These are phyloP conservation scores for Sussaba pulchella DNA, from an alignment of 2,888 invertebrate species.

Conservation along the genomic window DNA sequence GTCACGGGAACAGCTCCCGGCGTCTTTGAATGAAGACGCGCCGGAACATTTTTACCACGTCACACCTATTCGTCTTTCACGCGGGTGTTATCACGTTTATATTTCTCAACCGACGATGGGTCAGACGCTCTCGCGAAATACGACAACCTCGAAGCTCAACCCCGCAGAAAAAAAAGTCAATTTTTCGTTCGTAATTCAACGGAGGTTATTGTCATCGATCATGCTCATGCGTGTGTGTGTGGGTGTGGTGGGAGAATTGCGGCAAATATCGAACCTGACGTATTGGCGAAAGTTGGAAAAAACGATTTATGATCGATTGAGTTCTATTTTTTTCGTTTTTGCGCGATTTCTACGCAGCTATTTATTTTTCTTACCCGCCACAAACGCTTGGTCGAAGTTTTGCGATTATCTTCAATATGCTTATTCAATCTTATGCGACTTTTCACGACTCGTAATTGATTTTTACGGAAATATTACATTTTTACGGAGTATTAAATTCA, in stretches of 20 bases:
- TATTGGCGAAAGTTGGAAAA: background rate
- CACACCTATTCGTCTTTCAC: conserved; percentile 35
- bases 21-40: conserved; percentile 43
- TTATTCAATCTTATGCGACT: too few species aligned
- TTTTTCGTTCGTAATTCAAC: conserved; percentile 35
- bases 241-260: background rate
- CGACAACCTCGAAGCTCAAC: background rate
- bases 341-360: background rate
- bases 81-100: conserved; percentile 48
- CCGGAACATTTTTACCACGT: conserved; percentile 34
- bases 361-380: background rate
- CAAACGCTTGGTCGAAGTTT: background rate
- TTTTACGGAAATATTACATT: too few species aligned
- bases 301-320: conserved; percentile 5
- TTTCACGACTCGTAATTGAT: too few species aligned
- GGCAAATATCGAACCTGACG: background rate
- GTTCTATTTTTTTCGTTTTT: background rate
- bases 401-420: too few species aligned
- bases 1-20: conserved; percentile 14
- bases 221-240: conserved; percentile 36
- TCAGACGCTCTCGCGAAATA: conserved; percentile 24
- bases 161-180: background rate
- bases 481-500: too few species aligned
- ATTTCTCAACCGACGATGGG: conserved; percentile 33
- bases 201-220: conserved; percentile 29